A percentile compares a stretch with the other conserved stretches of the same genome.
phyloP scores from a whole-genome alignment of 1,140 invertebrate genomes.

The Neoseiulus cucumeris region DNA sequence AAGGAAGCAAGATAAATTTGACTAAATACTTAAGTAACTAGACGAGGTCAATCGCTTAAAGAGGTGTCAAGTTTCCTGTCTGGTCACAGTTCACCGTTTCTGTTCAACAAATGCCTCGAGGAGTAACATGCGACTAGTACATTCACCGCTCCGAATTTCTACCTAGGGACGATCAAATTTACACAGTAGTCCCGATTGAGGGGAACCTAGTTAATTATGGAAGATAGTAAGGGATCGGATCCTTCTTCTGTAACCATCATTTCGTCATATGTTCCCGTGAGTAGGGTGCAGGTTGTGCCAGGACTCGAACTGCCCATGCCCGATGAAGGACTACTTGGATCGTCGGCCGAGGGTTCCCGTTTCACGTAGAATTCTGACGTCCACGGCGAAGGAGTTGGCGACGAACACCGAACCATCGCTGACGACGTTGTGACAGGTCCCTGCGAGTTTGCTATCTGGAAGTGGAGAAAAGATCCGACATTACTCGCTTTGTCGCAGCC shows the following conservation, averaged over 20 bases:
- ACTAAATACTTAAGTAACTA: too few species aligned
- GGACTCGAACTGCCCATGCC: conserved; percentile 3
- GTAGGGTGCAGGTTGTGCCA: not conserved
- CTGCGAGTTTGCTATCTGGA: not conserved
- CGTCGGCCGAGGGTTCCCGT: not conserved
- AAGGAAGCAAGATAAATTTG: too few species aligned
- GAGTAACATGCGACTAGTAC: too few species aligned
- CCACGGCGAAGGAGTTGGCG: not conserved
- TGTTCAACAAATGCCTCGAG: too few species aligned
- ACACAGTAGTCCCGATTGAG: too few species aligned
- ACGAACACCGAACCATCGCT: not conserved
- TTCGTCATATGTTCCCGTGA: not conserved
- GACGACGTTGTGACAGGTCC: not conserved
- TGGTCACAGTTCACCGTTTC: too few species aligned
- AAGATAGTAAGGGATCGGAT: not conserved
- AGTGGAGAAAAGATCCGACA: too few species aligned
- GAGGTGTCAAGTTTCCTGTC: too few species aligned
- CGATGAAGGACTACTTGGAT: conserved; percentile 1
- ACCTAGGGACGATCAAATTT: too few species aligned
- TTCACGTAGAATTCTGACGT: conserved; percentile 8
- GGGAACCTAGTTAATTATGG: not conserved
- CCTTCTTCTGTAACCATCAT: conserved; percentile 3
- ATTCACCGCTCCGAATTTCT: too few species aligned
- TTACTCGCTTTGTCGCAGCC: too few species aligned
- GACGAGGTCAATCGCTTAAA: too few species aligned